A percentile compares a stretch with the other conserved stretches of the same genome.
phyloP scores from a whole-genome alignment of 2,888 invertebrate species.

The Apeira syringaria region DNA sequence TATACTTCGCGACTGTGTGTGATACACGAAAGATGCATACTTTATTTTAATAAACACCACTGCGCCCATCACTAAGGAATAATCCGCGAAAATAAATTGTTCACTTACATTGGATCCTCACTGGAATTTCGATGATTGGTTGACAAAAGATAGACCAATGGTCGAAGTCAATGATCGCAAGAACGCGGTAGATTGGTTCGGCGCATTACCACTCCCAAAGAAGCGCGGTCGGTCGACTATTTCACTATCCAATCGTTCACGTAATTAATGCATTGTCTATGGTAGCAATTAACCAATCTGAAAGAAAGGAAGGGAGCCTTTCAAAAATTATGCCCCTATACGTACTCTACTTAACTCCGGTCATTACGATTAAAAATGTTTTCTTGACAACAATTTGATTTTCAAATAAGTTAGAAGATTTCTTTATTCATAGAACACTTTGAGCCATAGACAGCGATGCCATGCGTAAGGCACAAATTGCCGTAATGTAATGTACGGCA shows the following conservation, averaged over 20 bases:
- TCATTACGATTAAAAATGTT: no score
- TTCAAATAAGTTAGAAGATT: no score
- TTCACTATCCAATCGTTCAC: constrained; percentile 71
- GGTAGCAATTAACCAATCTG: constrained; percentile 45
- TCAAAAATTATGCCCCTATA: no score
- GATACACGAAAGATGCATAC: constrained; percentile 32
- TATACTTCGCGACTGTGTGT: constrained; percentile 37
- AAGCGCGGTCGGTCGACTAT: constrained; percentile 62
- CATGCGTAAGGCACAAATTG: no score
- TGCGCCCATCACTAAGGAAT: constrained; percentile 52
- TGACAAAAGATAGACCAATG: constrained; percentile 93
- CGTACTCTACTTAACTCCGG: no score
- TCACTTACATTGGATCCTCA: constrained; percentile 80
- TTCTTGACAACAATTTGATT: no score
- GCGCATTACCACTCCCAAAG: constrained; percentile 86
- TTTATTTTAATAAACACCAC: constrained; percentile 31
- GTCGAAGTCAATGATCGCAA: constrained; percentile 89
- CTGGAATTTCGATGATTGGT: constrained; percentile 95
- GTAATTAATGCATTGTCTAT: constrained; percentile 74
- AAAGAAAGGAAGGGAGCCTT: constrained; percentile 15
- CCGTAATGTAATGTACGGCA: no score
- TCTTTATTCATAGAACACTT: no score
- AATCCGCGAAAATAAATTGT: constrained; percentile 67
- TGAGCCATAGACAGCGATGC: no score
- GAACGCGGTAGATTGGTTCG: constrained; percentile 89